Evolutionary conservation across 1,140 invertebrate genomes (phyloP).

Genomic region (Hycleus cichorii): DNA sequence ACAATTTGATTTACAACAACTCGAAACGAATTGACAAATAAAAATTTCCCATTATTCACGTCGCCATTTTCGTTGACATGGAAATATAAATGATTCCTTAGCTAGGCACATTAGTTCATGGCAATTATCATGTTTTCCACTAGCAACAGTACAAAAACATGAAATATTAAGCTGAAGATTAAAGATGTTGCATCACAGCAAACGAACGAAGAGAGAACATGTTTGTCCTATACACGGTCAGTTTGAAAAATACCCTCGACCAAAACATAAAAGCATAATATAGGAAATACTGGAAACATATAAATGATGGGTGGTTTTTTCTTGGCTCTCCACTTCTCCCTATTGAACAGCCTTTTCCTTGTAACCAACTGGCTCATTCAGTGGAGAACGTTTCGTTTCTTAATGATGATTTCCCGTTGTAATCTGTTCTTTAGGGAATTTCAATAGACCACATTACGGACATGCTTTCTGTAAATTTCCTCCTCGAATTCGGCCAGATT

Average conservation of each 20-base stretch:
- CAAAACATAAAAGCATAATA: conserved; percentile 23
- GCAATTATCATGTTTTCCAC: no score
- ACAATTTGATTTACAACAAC: no score
- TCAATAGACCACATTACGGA: background rate
- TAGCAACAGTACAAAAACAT: no score
- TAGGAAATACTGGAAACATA: conserved; percentile 24
- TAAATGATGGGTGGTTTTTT: conserved; percentile 13
- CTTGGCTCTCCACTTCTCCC: conserved; percentile 10
- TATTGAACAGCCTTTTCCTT: conserved; percentile 20
- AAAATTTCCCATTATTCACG: no score
- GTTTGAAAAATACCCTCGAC: conserved; percentile 25
- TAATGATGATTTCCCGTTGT: conserved; percentile 22
- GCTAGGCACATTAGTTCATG: no score
- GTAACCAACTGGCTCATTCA: conserved; percentile 7
- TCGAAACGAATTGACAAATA: no score
- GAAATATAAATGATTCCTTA: no score
- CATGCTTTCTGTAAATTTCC: no score
- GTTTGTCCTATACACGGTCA: conserved; percentile 22
- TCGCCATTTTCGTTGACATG: no score
- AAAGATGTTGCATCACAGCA: conserved; percentile 23
- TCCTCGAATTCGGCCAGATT: no score
- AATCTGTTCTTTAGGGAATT: conserved; percentile 16
- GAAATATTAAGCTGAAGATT: conserved; percentile 10
- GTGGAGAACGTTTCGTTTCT: conserved; percentile 1
- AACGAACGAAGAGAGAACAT: conserved; percentile 3